Evolutionary conservation across 1,140 invertebrate genomes (phyloP).

Genomic region (Xylocopa sonorina): DNA sequence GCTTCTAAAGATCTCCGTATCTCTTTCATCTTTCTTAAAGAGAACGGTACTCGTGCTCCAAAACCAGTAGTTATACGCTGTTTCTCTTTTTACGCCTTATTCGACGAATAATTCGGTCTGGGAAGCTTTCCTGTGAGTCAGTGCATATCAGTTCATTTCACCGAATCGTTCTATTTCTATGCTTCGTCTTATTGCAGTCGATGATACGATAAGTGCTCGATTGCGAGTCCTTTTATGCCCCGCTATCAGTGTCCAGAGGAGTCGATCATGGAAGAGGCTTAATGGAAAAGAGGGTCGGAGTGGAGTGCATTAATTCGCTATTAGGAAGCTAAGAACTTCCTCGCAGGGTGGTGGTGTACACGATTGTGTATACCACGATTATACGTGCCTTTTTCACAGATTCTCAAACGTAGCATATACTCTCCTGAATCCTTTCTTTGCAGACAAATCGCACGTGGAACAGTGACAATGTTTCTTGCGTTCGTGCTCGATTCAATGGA

Average conservation of each 20-base stretch:
- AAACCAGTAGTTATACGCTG: no score
- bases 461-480: not conserved
- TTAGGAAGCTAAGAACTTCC: constrained; percentile 11
- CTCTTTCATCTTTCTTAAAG: not conserved
- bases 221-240: not conserved
- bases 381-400: not conserved
- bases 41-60: no score
- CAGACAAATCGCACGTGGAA: not conserved
- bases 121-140: not conserved
- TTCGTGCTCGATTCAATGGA: not conserved
- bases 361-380: no score
- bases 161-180: not conserved
- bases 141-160: not conserved
- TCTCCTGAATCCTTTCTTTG: no score
- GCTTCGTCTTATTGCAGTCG: not conserved
- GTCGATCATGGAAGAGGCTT: constrained; percentile 10
- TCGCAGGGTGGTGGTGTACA: no score
- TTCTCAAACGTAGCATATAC: not conserved
- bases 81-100: no score
- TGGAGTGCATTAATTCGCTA: constrained; percentile 22
- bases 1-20: no score
- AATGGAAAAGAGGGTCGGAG: constrained; percentile 40
- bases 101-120: no score
- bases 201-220: constrained; percentile 1
- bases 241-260: constrained; percentile 8